phyloP scores from a whole-genome alignment of 92 coral and sea anemone genomes.

The Epizoanthus fatuus region DNA sequence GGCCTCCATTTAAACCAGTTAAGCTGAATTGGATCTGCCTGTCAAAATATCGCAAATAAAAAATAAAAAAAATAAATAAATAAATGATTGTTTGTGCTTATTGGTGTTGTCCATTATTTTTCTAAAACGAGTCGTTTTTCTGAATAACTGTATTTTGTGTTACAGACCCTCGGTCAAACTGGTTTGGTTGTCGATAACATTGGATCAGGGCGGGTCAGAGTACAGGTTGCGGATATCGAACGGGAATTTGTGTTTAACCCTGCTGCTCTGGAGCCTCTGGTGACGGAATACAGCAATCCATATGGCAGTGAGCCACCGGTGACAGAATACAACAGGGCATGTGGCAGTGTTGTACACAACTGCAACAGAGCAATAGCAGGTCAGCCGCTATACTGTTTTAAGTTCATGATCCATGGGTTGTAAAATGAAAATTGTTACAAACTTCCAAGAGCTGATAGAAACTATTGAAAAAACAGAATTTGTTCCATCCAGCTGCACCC shows the following conservation, averaged over 20 bases:
- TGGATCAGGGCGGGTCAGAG: conserved; percentile 6
- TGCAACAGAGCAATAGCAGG: conserved; percentile 9
- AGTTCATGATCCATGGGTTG: too few relatives aligned
- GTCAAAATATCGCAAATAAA: too few relatives aligned
- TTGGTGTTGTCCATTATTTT: background rate
- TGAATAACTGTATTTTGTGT: too few relatives aligned
- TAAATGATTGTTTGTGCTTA: background rate
- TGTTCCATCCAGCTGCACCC: too few relatives aligned
- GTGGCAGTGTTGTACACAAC: background rate
- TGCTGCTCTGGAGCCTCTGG: conserved; percentile 31
- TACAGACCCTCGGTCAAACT: conserved; percentile 6
- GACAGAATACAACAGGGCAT: background rate
- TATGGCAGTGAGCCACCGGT: background rate
- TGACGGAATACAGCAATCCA: conserved; percentile 1
- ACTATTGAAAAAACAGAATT: too few relatives aligned
- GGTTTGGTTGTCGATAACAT: conserved; percentile 30
- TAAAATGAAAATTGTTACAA: too few relatives aligned
- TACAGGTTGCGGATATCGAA: conserved; percentile 10
- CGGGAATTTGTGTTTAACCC: conserved; percentile 20
- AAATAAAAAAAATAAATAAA: too few relatives aligned
- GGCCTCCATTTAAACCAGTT: too few relatives aligned
- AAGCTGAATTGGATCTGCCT: too few relatives aligned
- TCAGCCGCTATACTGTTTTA: background rate
- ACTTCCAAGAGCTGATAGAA: too few relatives aligned
- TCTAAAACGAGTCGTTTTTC: background rate